These are phyloP conservation scores for Adelphocoris suturalis DNA, from an alignment of 2,888 invertebrate genomes.

Conservation along the genomic window DNA sequence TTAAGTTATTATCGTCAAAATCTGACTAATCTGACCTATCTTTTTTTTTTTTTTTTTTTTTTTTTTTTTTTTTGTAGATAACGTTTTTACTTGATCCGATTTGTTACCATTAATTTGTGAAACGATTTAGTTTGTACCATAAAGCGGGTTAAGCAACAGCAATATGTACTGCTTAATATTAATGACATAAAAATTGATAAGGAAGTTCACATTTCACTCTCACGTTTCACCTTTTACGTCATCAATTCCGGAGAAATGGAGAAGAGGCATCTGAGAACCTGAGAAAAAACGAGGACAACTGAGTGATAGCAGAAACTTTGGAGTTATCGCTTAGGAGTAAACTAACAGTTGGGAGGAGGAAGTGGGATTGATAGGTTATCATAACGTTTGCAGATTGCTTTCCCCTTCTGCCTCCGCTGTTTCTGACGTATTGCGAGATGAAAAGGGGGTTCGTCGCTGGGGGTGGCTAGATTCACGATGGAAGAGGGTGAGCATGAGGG, in stretches of 20 bases:
- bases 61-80: too few relatives aligned
- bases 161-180: too few relatives aligned
- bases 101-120: too few relatives aligned
- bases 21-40: too few relatives aligned
- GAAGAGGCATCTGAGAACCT: background rate
- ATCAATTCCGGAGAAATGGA: conserved; percentile 16
- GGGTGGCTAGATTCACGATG: background rate
- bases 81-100: too few relatives aligned
- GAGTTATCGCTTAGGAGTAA: background rate
- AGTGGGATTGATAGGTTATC: conserved; percentile 60
- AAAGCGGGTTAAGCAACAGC: too few relatives aligned
- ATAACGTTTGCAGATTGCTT: conserved; percentile 61
- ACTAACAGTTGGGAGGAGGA: background rate
- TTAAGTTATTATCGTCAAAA: too few relatives aligned
- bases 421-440: background rate
- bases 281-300: background rate
- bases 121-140: too few relatives aligned
- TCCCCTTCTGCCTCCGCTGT: background rate
- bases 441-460: background rate
- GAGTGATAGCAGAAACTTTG: background rate
- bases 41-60: too few relatives aligned
- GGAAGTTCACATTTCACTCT: too few relatives aligned
- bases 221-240: too few relatives aligned
- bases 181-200: too few relatives aligned
- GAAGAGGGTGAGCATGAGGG: background rate